Conservation (phyloP, 2,888 invertebrate species). For the Agelastica alni region DNA sequence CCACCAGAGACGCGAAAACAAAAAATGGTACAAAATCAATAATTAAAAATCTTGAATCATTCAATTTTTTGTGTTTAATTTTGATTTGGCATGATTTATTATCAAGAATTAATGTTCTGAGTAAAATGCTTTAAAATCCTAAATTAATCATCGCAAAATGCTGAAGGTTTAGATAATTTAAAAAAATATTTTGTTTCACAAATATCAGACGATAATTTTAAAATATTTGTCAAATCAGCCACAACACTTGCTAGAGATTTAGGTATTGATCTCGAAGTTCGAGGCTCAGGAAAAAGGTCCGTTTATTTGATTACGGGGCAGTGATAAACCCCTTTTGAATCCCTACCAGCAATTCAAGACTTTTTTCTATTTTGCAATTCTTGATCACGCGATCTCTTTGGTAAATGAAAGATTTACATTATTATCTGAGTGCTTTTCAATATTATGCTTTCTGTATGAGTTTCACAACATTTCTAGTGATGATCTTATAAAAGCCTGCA, state of each 20-base stretch:
- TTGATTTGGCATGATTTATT: not conserved
- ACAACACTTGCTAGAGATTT: no score
- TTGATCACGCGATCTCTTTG: no score
- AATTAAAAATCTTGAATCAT: not conserved
- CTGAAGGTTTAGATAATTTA: not conserved
- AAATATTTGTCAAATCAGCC: no score
- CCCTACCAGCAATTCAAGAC: not conserved
- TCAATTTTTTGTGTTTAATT: not conserved
- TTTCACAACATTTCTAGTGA: no score
- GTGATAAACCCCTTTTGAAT: not conserved
- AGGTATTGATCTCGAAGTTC: no score
- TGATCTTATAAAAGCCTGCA: no score
- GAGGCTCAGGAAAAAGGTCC: no score
- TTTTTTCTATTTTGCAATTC: not conserved
- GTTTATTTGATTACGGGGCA: no score
- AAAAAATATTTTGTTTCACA: not conserved
- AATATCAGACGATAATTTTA: no score
- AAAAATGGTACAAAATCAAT: no score
- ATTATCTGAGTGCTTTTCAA: not conserved
- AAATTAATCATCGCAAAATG: not conserved
- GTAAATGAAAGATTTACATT: no score
- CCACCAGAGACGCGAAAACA: no score
- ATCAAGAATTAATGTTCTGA: not conserved
- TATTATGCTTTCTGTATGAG: not conserved
- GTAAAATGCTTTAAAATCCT: not conserved